phyloP scores from a whole-genome alignment of 2,888 invertebrate species.

The Caenorhabditis uteleia region DNA sequence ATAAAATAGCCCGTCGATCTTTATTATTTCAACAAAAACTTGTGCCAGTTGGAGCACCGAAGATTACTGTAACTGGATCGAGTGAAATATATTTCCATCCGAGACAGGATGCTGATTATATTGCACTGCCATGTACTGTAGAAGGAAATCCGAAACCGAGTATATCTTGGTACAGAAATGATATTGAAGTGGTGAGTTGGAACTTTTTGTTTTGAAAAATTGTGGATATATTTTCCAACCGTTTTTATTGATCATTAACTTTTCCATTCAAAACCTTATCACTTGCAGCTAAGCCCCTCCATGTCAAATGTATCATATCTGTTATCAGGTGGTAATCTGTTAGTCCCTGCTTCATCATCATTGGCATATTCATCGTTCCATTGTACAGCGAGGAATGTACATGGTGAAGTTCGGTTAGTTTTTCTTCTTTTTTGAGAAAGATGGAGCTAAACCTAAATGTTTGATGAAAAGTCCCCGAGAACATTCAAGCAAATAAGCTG shows the following conservation, averaged over 20 bases:
- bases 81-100: slow-evolving; percentile 50
- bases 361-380: slow-evolving; percentile 54
- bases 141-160: slow-evolving; percentile 40
- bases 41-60: slow-evolving; percentile 44
- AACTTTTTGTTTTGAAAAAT: not conserved
- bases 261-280: not conserved
- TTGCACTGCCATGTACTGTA: slow-evolving; percentile 46
- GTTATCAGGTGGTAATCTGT: slow-evolving; percentile 52
- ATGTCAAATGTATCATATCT: slow-evolving; percentile 39
- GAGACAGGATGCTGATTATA: slow-evolving; percentile 40
- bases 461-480: no score
- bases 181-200: slow-evolving; percentile 44
- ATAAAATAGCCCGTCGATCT: slow-evolving; percentile 40
- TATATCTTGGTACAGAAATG: slow-evolving; percentile 50
- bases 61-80: slow-evolving; percentile 28
- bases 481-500: no score
- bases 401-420: slow-evolving; percentile 40
- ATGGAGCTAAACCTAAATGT: no score
- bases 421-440: not conserved
- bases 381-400: slow-evolving; percentile 42
- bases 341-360: slow-evolving; percentile 42
- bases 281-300: slow-evolving; percentile 29
- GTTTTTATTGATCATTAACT: no score
- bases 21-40: slow-evolving; percentile 53
- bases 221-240: not conserved